Percentiles rank a stretch among this genome's conserved stretches.
Evolutionary conservation across 2,797 vertebrate genomes (phyloP).

Genomic region (Chaetodon trifasciatus): DNA sequence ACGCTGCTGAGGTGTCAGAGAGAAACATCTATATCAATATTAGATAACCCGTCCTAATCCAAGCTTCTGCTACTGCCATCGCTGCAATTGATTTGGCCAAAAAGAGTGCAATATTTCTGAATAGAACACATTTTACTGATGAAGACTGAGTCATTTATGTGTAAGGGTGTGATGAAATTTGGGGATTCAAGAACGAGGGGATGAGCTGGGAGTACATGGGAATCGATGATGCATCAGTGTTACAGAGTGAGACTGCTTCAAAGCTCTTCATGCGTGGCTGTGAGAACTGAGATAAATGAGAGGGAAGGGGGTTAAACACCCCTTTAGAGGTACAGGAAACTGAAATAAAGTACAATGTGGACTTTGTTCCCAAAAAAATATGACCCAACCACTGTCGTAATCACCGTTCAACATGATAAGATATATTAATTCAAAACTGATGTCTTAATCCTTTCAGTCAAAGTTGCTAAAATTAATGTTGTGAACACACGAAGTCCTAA

Average conservation of each 20-base stretch:
- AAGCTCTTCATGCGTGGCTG: no score
- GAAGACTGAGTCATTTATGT: not conserved
- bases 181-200: not conserved
- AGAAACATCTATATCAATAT: conserved; percentile 2
- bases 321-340: not conserved
- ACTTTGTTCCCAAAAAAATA: conserved; percentile 1
- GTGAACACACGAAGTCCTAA: conserved; percentile 1
- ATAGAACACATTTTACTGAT: not conserved
- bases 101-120: not conserved
- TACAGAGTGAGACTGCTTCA: not conserved
- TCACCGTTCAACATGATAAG: not conserved
- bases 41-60: conserved; percentile 6
- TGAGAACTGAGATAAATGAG: no score
- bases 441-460: not conserved
- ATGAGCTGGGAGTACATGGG: not conserved
- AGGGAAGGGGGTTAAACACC: no score
- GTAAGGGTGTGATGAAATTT: not conserved
- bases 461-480: not conserved
- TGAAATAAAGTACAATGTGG: not conserved
- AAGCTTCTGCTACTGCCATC: not conserved
- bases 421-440: not conserved
- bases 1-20: conserved; percentile 13
- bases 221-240: not conserved
- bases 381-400: no score
- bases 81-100: not conserved